A percentile compares a stretch with the other conserved stretches of the same genome.
Conservation (phyloP, 2,888 invertebrate species). For the Trissolcus japonicus region DNA sequence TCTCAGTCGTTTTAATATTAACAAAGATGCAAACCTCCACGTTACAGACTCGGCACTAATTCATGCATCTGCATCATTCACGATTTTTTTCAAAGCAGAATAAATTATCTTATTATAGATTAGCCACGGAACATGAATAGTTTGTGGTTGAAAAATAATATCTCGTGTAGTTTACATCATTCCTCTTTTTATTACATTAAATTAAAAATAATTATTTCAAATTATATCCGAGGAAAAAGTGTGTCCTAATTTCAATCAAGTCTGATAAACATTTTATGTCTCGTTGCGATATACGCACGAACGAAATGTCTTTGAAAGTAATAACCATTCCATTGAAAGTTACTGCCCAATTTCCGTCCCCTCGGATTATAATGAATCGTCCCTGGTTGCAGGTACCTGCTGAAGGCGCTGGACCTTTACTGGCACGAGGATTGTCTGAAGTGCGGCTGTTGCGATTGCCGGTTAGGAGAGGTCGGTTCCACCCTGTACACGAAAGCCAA, state of each 20-base stretch:
- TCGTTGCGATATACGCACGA: constrained; percentile 8
- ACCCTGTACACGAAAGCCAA: constrained; percentile 97
- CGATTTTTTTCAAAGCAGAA: too few species aligned
- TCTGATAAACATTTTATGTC: constrained; percentile 45
- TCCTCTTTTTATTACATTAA: too few species aligned
- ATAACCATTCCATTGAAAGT: constrained; percentile 43
- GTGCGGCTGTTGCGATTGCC: constrained; percentile 97
- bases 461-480: constrained; percentile 96
- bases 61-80: too few species aligned
- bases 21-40: too few species aligned
- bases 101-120: too few species aligned
- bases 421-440: constrained; percentile 99
- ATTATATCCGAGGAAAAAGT: too few species aligned
- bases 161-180: too few species aligned
- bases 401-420: constrained; percentile 93
- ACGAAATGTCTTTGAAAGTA: constrained; percentile 39
- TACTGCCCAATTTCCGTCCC: constrained; percentile 45
- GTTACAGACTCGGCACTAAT: too few species aligned
- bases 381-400: constrained; percentile 81
- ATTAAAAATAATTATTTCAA: too few species aligned
- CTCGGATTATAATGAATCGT: constrained; percentile 58
- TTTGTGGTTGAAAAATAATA: background rate
- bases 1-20: too few species aligned
- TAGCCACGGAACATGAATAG: too few species aligned
- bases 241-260: constrained; percentile 16